phyloP scores from a whole-genome alignment of 2,797 vertebrate species.

The Heliangelus exortis region DNA sequence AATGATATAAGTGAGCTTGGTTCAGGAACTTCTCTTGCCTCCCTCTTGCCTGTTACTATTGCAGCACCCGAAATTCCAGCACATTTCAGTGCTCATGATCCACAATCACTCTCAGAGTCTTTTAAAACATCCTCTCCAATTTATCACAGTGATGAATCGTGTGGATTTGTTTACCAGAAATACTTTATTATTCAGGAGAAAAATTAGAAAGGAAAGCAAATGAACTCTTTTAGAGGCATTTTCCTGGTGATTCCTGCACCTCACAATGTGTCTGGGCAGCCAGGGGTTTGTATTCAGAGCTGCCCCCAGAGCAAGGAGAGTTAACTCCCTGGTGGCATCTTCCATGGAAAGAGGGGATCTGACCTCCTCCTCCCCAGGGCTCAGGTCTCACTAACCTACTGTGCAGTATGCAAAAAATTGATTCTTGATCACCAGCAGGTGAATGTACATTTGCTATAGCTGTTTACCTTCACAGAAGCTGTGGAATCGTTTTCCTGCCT shows the following conservation, averaged over 20 bases:
- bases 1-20: background rate
- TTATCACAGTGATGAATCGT: background rate
- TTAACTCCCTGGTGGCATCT: background rate
- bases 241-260: background rate
- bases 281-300: background rate
- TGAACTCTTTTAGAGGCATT: background rate
- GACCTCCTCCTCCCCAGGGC: background rate
- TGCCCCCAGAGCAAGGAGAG: background rate
- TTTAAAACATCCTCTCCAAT: background rate
- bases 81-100: background rate
- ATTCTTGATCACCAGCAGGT: background rate
- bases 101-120: background rate
- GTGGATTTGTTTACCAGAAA: background rate
- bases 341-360: background rate
- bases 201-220: background rate
- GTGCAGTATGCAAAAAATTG: background rate
- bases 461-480: background rate
- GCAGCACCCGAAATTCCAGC: background rate
- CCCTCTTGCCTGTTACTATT: background rate
- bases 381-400: background rate
- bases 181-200: background rate
- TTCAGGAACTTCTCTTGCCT: background rate
- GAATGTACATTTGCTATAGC: background rate
- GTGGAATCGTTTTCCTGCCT: background rate
- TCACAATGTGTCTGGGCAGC: background rate